Percentiles rank a stretch among this genome's conserved stretches.
phyloP scores from a whole-genome alignment of 2,113 vertebrate species.

The Oryzias javanicus region DNA sequence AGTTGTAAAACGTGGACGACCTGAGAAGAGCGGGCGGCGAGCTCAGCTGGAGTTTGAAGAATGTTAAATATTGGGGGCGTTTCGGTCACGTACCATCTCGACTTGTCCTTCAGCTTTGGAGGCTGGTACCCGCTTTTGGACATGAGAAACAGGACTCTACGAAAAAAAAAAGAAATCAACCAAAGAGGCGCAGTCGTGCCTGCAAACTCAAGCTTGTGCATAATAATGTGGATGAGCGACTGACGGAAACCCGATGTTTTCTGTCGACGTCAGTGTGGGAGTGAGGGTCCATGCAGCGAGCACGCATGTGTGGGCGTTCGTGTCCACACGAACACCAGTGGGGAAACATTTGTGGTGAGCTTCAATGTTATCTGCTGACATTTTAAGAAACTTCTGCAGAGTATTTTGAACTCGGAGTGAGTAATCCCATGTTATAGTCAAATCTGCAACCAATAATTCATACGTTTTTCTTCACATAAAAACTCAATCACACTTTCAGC shows the following conservation, averaged over 20 bases:
- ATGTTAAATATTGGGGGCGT: background rate
- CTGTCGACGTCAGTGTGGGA: background rate
- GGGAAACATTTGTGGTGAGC: constrained; percentile 22
- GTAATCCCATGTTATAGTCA: background rate
- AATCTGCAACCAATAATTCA: background rate
- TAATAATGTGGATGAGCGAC: background rate
- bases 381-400: background rate
- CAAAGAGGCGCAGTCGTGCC: background rate
- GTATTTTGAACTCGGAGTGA: background rate
- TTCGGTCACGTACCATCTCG: constrained; percentile 79
- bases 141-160: constrained; percentile 90
- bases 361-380: background rate
- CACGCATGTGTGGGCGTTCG: background rate
- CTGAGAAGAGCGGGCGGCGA: constrained; percentile 49
- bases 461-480: too few species aligned
- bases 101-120: constrained; percentile 88
- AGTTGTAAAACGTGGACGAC: constrained; percentile 86
- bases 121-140: constrained; percentile 93
- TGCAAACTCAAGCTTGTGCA: background rate
- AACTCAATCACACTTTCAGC: too few species aligned
- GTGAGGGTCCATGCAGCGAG: background rate
- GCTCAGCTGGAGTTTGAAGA: background rate
- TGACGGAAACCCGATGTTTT: too few species aligned
- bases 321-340: background rate
- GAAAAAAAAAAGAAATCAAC: background rate